Evolutionary conservation across 2,113 vertebrate genomes (phyloP), one percentile per base, ranked within the genome.

Genomic region (Lagopus muta): DNA sequence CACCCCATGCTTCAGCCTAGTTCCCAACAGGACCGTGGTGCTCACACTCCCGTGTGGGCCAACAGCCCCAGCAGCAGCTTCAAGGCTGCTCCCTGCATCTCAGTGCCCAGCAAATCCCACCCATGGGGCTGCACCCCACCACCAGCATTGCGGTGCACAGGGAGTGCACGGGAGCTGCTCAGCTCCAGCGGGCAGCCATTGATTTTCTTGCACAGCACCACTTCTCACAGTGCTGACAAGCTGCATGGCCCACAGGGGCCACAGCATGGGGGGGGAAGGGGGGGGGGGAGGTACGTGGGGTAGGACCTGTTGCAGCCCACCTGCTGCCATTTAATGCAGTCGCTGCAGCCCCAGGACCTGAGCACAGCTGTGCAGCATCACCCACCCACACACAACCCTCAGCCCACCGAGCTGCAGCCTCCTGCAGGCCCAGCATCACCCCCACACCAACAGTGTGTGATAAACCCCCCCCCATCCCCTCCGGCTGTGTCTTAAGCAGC

Each of bases 141-240:
- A 16, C 0, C 0, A 45, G 62, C 58, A 48, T 8, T 1, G 2
- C 27, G 17, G 27, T 5, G 15, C 34, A 7, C 0, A 1, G 18
- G 36, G 34, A 86, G 19, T 25, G 48, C 48, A 0, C 2, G 1
- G 38, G 43, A 57, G 24, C 52, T 54, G n/a, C 57, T 91, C 70
- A 42, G 11, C 20, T 3, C 52, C 82, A 60, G 65, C 8, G 30
- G 76, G 64, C 69, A 89, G 64, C 0, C 0, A 66, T 66, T 0
- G 4, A 64, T 87, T 64, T 73, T 64, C 54, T 74, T 14, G 61
- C 81, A 52, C 28, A 83, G 16, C 55, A 48, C 30, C 77, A 67
- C 36, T 32, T 67, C 78, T 84, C 57, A 54, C 3, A 1, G 60
- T 3, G 40, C 50, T 77, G 70, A 73, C 40, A 70, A 89, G 40